phyloP scores from a whole-genome alignment of 2,113 vertebrate species.

The Zootoca vivipara region DNA sequence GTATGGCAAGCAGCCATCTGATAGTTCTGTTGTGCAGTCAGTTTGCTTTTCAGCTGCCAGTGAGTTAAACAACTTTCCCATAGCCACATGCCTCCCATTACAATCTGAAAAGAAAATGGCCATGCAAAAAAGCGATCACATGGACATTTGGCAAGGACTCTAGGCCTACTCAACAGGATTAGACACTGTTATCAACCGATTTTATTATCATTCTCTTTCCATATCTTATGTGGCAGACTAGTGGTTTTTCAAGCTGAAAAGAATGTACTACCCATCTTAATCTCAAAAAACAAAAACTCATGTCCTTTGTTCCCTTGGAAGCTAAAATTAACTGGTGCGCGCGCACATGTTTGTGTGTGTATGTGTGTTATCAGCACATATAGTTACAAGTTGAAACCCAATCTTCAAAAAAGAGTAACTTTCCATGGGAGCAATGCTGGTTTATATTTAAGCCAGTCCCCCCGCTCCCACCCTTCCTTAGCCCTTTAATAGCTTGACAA shows the following conservation, averaged over 20 bases:
- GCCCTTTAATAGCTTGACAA: constrained; percentile 71
- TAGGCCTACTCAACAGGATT: neutral
- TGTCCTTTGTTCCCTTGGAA: rapidly evolving
- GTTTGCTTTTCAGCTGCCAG: neutral
- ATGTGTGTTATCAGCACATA: neutral
- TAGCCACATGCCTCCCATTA: neutral
- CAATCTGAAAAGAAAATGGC: neutral
- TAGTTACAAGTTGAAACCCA: constrained; percentile 35
- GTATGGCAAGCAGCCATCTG: neutral
- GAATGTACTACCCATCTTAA: constrained; percentile 8
- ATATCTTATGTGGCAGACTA: neutral
- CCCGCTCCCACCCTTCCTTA: constrained; percentile 52
- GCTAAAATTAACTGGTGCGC: neutral
- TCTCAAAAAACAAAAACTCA: constrained; percentile 10
- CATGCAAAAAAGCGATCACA: rapidly evolving
- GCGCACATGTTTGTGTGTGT: neutral
- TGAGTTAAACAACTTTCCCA: neutral
- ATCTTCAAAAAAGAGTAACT: constrained; percentile 44
- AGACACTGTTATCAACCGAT: neutral
- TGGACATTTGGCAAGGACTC: neutral
- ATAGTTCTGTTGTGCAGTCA: neutral
- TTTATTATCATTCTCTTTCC: rapidly evolving
- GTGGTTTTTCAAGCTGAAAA: neutral
- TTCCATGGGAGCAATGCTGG: constrained; percentile 50
- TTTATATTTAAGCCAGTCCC: constrained; percentile 66